Evolutionary conservation across 1,140 invertebrate genomes (phyloP), one percentile per base, ranked within the genome.

Genomic region (Conus betulinus): DNA sequence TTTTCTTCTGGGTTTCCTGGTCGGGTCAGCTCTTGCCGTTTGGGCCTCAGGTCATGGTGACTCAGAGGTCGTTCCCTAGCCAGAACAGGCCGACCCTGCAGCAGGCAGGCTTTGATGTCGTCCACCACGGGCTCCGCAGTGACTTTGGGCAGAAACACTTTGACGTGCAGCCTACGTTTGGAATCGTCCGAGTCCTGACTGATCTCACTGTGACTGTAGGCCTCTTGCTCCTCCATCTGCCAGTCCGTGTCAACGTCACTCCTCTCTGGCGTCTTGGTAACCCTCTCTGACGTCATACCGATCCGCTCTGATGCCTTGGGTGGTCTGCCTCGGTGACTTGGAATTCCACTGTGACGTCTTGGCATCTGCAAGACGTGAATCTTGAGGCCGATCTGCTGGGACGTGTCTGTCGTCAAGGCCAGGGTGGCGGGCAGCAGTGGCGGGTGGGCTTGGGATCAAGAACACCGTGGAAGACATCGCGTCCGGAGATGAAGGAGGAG

Each of bases 111-210:
- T 39, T 20, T 74, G 23, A 89, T 51, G 67, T 88, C 89, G 10
- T 89, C 90, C 17, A 5, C 74, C 20, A 23, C 6, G 2, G 76
- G 39, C 11, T 89, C 90, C 8, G 81, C 11, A 10, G 57, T 78
- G 5, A 88, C 86, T 52, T 83, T 87, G 51, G 90, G 90, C 23
- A 90, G 55, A 53, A 85, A 89, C 17, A 90, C 87, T 51, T 88
- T 76, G 10, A 90, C 87, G n/a, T 67, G 51, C 1, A 90, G 57
- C 63, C 84, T 91, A 60, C 84, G 71, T 13, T 60, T 63, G 74
- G 71, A 60, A 3, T 63, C 23, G 2, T 86, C 76, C 1, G 89
- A 85, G 4, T 79, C 67, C 5, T 63, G 57, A 51, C 76, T 78
- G 1, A 11, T 78, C 10, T 89, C 87, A 15, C 71, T 83, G 39